Evolutionary conservation across 2,113 vertebrate genomes (phyloP), one percentile per base, ranked within the genome.

Genomic region (Oxygymnocypris stewartii): DNA sequence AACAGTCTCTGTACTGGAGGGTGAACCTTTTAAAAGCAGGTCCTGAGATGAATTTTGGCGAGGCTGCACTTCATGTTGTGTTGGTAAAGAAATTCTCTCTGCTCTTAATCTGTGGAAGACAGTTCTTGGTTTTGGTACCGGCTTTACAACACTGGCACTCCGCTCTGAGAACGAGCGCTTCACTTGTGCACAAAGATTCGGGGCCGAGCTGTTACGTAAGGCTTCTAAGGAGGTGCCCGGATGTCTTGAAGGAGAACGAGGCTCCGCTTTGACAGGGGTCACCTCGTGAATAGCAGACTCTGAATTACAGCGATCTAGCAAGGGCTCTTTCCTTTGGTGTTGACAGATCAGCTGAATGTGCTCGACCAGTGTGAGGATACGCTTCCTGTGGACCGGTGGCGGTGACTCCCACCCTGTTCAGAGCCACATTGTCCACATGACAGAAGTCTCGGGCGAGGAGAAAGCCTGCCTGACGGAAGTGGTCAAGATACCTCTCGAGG

Each of bases 301-400:
- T 0, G 93, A 94, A 44, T 90, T 93, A 87, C 92, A 91, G 40
- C 92, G 92, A 44, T 92, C 92, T 25, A 91, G 82, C 1, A 74
- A 82, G 3, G 75, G 85, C 54, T 87, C 87, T 14, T 67, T 65
- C 11, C 79, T 88, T 80, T 20, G 76, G 82, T 89, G 49, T 40
- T 88, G 63, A 78, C 89, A 80, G 42, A 86, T 78, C 87, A 88
- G 88, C 85, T 86, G 13, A 42, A 94, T 85, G 88, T 95, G 93
- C 86, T 93, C 89, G 0, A 93, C 93, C 86, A 97, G 89, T 87
- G 94, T 95, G 44, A 99, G 92, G 89, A 99, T 98, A 86, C 98
- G 95, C 89, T 99, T 99, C 92, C 97, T 94, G 94, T 99, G 98
- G 86, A n/a, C 98, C 98, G 0, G 98, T 99, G 88, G 98, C 97